These are phyloP conservation scores for Ispidina lecontei DNA, from an alignment of 2,797 vertebrate genomes.

Conservation along the genomic window DNA sequence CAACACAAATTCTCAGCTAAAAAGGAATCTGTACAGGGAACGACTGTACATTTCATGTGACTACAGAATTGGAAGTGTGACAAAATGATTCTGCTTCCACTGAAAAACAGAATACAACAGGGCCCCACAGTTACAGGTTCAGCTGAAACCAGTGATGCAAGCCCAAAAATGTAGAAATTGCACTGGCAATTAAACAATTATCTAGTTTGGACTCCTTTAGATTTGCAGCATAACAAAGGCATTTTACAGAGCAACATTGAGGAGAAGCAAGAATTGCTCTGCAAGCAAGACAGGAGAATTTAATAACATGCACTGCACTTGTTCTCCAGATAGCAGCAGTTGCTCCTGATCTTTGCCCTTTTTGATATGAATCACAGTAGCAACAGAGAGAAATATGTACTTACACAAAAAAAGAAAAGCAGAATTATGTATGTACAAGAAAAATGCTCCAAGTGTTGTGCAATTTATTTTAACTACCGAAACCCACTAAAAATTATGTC, in stretches of 20 bases:
- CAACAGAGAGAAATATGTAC: conserved; percentile 20
- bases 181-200: not conserved
- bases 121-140: not conserved
- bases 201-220: conserved; percentile 28
- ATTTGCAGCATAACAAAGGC: conserved; percentile 63
- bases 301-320: conserved; percentile 12
- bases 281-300: conserved; percentile 23
- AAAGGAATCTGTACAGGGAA: conserved; percentile 48
- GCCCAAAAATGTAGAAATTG: conserved; percentile 32
- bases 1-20: conserved; percentile 35
- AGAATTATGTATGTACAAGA: conserved; percentile 41
- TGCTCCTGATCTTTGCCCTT: conserved; percentile 58
- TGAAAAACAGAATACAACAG: conserved; percentile 6
- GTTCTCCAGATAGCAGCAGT: conserved; percentile 61
- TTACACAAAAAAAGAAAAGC: not conserved
- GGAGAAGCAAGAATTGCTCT: conserved; percentile 35
- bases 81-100: conserved; percentile 45
- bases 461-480: conserved; percentile 8
- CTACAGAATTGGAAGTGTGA: conserved; percentile 9
- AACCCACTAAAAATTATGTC: conserved; percentile 36
- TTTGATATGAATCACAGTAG: conserved; percentile 60
- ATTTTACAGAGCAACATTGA: conserved; percentile 62
- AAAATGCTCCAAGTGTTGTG: conserved; percentile 11
- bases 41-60: not conserved
- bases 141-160: conserved; percentile 42